phyloP scores from a whole-genome alignment of 2,797 vertebrate genomes.

The Tangara arthus region DNA sequence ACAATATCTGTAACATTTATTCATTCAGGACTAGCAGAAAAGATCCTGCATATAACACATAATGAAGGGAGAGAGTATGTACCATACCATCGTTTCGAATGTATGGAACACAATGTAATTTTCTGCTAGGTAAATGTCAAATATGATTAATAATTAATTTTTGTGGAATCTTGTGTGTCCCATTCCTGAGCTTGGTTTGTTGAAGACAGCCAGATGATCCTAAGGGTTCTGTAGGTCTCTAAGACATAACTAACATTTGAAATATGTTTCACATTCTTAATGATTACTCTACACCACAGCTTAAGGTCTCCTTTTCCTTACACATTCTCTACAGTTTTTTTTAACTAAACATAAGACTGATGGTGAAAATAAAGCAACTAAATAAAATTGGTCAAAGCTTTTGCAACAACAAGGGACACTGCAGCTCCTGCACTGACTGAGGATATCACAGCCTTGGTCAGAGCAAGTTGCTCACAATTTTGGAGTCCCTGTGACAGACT shows the following conservation, averaged over 20 bases:
- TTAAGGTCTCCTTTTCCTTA: neutral
- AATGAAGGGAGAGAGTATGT: neutral
- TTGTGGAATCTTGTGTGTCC: neutral
- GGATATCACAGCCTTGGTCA: neutral
- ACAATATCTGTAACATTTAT: slow-evolving; percentile 25
- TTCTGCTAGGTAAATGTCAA: neutral
- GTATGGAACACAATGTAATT: neutral
- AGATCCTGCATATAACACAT: neutral
- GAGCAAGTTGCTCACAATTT: neutral
- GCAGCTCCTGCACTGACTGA: neutral
- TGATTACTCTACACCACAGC: neutral
- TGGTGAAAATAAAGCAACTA: neutral
- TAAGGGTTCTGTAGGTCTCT: too few relatives aligned
- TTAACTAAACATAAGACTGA: neutral
- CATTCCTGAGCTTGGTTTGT: neutral
- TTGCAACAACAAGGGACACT: neutral
- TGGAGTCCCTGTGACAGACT: neutral
- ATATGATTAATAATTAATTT: neutral
- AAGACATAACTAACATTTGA: neutral
- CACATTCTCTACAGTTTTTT: neutral
- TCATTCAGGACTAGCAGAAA: neutral
- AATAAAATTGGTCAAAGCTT: neutral
- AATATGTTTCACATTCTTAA: neutral
- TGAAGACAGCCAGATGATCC: too few relatives aligned
- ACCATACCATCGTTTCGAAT: neutral